Evolutionary conservation across 2,113 vertebrate genomes (phyloP).

Genomic region (Erinaceus europaeus): DNA sequence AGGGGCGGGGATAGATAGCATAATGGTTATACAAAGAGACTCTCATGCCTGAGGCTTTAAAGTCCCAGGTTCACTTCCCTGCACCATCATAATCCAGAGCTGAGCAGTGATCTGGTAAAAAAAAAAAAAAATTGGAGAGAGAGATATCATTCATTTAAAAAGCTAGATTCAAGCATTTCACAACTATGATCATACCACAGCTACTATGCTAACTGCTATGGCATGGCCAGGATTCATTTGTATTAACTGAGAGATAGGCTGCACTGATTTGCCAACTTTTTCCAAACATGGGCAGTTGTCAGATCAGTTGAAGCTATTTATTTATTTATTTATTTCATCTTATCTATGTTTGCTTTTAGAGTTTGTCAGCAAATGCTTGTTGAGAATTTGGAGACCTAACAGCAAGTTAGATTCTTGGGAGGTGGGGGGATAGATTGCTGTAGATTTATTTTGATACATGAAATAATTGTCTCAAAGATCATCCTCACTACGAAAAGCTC

Average conservation of each 20-base stretch:
- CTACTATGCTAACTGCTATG: neutral
- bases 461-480: conserved; percentile 78
- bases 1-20: too few species aligned
- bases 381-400: conserved; percentile 51
- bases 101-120: too few species aligned
- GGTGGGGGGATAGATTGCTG: conserved; percentile 34
- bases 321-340: neutral
- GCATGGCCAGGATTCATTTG: neutral
- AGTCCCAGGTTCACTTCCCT: too few species aligned
- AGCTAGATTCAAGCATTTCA: neutral
- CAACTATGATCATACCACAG: neutral
- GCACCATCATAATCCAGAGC: too few species aligned
- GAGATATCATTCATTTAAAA: neutral
- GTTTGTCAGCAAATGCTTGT: conserved; percentile 72
- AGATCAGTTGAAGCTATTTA: neutral
- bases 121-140: too few species aligned
- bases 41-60: too few species aligned
- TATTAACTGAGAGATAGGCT: neutral
- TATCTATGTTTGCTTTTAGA: neutral
- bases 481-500: conserved; percentile 73
- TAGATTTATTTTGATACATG: conserved; percentile 76
- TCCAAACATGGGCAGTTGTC: neutral
- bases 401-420: conserved; percentile 47
- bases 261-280: neutral
- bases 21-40: too few species aligned